Percentiles rank a stretch among this genome's conserved stretches.
phyloP scores from a whole-genome alignment of 2,113 vertebrate species.

The Columba janthina region DNA sequence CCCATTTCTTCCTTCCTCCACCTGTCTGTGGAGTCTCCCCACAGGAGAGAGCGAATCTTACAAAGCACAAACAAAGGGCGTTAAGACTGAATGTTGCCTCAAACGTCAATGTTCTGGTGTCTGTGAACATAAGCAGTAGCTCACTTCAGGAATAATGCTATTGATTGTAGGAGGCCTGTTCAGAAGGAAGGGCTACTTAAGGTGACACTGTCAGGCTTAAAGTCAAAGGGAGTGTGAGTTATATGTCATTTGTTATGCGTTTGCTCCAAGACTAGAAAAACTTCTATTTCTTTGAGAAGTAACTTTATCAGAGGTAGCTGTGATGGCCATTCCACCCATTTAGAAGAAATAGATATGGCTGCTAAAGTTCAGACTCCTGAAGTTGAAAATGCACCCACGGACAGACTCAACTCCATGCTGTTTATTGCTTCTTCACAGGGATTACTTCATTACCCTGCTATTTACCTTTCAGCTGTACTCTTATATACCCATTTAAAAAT shows the following conservation, averaged over 20 bases:
- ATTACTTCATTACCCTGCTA: not conserved
- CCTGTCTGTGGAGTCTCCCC: not conserved
- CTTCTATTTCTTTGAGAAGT: not conserved
- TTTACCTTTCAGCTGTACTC: not conserved
- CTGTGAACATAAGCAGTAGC: not conserved
- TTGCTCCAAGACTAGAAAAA: not conserved
- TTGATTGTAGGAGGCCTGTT: not conserved
- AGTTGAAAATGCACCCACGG: not conserved
- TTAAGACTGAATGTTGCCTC: not conserved
- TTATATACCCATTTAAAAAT: not conserved
- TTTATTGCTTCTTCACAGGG: not conserved
- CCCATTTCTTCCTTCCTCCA: not conserved
- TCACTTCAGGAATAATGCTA: not conserved
- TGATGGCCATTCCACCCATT: not conserved
- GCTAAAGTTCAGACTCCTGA: not conserved
- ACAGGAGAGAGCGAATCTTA: not conserved
- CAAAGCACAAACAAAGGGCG: not conserved
- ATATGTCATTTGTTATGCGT: not conserved
- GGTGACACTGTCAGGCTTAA: not conserved
- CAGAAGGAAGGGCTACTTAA: not conserved
- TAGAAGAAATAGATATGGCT: not conserved
- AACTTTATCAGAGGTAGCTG: not conserved
- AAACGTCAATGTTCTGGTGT: not conserved
- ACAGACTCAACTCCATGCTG: not conserved
- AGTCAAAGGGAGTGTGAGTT: not conserved